Conservation (phyloP, 1,140 invertebrate species). For the Trissolcus basalis region DNA sequence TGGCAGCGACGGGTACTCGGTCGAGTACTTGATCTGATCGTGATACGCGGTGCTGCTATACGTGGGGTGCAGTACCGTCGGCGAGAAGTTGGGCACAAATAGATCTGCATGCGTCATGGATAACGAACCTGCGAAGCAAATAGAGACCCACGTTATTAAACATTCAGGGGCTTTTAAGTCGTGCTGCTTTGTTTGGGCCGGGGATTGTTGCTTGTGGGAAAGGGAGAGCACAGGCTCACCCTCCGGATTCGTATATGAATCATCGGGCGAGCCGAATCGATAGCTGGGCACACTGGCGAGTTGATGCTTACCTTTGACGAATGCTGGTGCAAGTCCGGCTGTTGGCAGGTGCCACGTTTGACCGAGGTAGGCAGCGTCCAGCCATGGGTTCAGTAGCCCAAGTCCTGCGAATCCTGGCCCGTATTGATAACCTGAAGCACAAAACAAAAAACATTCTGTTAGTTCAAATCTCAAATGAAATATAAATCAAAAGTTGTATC, state of each 20-base stretch:
- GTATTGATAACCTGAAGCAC: slow-evolving; percentile 82
- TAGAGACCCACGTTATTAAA: slow-evolving; percentile 49
- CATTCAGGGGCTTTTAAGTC: slow-evolving; percentile 54
- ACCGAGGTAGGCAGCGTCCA: slow-evolving; percentile 84
- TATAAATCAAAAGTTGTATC: too few species aligned
- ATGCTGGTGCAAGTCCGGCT: slow-evolving; percentile 71
- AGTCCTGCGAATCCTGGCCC: slow-evolving; percentile 78
- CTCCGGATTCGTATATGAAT: slow-evolving; percentile 70
- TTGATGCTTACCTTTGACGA: slow-evolving; percentile 78
- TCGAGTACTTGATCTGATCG: slow-evolving; percentile 64
- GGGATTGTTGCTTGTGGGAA: slow-evolving; percentile 62
- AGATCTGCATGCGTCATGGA: slow-evolving; percentile 68
- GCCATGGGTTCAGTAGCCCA: slow-evolving; percentile 84
- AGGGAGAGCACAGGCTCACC: slow-evolving; percentile 61
- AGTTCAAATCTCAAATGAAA: too few species aligned
- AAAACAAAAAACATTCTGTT: slow-evolving; percentile 24
- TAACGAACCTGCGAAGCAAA: slow-evolving; percentile 66
- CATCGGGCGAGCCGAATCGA: slow-evolving; percentile 70
- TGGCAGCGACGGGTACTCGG: slow-evolving; percentile 61
- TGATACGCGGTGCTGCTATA: slow-evolving; percentile 61
- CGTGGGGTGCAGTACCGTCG: slow-evolving; percentile 63
- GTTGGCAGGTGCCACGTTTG: slow-evolving; percentile 83
- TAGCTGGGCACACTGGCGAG: slow-evolving; percentile 35
- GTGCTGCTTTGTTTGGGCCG: slow-evolving; percentile 58
- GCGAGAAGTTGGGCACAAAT: slow-evolving; percentile 65